Percentiles rank a stretch among this genome's conserved stretches.
Evolutionary conservation across 2,113 vertebrate genomes (phyloP).

Genomic region (Phrynosoma blainvillii): DNA sequence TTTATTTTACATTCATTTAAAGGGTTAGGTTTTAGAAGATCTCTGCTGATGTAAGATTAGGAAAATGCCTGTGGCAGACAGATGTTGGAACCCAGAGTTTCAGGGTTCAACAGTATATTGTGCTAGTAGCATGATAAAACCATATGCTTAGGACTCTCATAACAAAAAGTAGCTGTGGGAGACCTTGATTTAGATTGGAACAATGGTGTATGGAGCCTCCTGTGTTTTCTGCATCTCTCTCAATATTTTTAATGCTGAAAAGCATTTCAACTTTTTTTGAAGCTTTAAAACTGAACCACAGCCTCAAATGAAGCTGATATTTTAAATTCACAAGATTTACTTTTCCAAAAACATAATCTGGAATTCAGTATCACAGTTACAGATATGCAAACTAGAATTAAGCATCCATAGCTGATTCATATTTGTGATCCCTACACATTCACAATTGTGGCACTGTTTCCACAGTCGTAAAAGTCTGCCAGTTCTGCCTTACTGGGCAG

Average conservation of each 20-base stretch:
- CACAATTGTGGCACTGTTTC: too few relatives aligned
- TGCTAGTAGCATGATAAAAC: neutral
- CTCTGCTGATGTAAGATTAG: neutral
- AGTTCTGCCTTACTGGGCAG: too few relatives aligned
- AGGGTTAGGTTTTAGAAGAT: neutral
- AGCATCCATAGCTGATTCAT: neutral
- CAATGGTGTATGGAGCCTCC: neutral
- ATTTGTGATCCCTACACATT: too few relatives aligned
- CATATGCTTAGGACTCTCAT: neutral
- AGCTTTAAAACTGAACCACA: neutral
- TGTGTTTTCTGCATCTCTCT: neutral
- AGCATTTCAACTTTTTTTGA: neutral
- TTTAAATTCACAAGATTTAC: neutral
- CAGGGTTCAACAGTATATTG: neutral
- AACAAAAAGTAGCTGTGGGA: neutral
- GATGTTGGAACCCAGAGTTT: neutral
- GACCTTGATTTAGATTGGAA: neutral
- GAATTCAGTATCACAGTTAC: neutral
- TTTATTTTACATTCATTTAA: slow-evolving; percentile 5
- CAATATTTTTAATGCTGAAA: too few relatives aligned
- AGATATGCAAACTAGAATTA: neutral
- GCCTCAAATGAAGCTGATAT: neutral
- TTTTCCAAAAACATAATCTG: slow-evolving; percentile 13
- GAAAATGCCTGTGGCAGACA: neutral
- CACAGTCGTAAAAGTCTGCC: too few relatives aligned